phyloP scores from a whole-genome alignment of 1,140 invertebrate species.

The Drosophila erecta region DNA sequence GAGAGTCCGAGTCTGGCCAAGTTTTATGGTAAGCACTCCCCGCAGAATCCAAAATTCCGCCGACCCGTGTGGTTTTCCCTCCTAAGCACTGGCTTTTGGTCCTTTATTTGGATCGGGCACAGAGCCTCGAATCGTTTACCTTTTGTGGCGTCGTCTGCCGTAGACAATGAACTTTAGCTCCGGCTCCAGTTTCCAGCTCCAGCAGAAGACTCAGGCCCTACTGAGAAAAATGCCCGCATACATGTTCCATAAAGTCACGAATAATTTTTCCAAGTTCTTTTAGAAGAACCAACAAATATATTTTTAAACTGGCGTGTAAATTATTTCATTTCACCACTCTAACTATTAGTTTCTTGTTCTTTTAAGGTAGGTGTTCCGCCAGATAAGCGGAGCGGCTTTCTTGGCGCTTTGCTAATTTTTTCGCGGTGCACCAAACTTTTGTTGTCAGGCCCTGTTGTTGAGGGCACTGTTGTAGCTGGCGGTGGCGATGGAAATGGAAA shows the following conservation, averaged over 20 bases:
- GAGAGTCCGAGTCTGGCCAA: slow-evolving; percentile 43
- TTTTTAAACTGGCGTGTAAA: too few species aligned
- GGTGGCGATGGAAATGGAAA: slow-evolving; percentile 4
- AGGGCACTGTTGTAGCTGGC: slow-evolving; percentile 14
- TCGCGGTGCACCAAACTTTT: slow-evolving; percentile 24
- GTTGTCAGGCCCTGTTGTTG: slow-evolving; percentile 41
- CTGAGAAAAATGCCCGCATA: neutral
- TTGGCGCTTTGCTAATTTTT: neutral
- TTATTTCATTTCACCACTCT: too few species aligned
- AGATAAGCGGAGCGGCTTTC: too few species aligned
- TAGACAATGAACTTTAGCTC: slow-evolving; percentile 63
- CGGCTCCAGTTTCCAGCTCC: slow-evolving; percentile 9
- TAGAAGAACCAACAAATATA: too few species aligned
- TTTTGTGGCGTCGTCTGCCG: slow-evolving; percentile 64
- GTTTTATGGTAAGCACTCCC: slow-evolving; percentile 69
- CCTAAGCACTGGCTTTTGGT: slow-evolving; percentile 49
- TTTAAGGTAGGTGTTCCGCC: too few species aligned
- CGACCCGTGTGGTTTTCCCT: slow-evolving; percentile 32
- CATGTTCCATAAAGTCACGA: too few species aligned
- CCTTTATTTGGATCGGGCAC: slow-evolving; percentile 41
- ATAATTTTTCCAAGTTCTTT: too few species aligned
- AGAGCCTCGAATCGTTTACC: slow-evolving; percentile 66
- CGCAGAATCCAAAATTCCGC: slow-evolving; percentile 5
- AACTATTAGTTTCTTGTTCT: too few species aligned
- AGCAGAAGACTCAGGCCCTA: slow-evolving; percentile 12